Base-by-base conservation (phyloP, 1,140 invertebrate genomes). In the Bombus waltoni region DNA sequence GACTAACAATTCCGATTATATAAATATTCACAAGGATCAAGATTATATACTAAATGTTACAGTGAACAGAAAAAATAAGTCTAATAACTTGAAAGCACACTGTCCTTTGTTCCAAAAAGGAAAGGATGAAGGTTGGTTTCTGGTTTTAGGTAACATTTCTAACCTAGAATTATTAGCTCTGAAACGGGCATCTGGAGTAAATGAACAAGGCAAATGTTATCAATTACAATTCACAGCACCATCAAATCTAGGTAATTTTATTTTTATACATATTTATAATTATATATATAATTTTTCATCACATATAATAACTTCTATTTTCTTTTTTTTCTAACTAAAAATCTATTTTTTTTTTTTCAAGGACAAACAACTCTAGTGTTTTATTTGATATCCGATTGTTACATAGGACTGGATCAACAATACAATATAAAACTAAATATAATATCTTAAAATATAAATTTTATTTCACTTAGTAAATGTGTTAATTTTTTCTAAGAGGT, bases 111-210 rank as follows among this genome's bases (percentile, higher is more conserved):
- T 98, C 95, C 97, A 98, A 0, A 99, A 99, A 94, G 97, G 97
- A 11, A 99, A 99, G 95, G 98, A 98, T 89, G 99, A 99, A 94
- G 98, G 98, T 72, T 99, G 99, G 99, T 98, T 99, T 94, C 90
- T 99, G 1, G 96, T 99, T 0, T 94, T 99, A 2, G 99, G 98
- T 18, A 96, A 97, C 78, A 93, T 97, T 38, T 96, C 97, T 80
- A 95, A 95, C 3, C 95, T 95, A 62, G 98, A 99, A 92, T 95
- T 99, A n/a, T 94, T 97, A 53, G 98, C 98, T n/a, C 95, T 99
- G 87, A 99, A 99, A 93, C 96, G 99, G 66, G 83, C 88, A 32
- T 86, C 91, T 18, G 92, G 93, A 47, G 85, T 95, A 71, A 92
- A 94, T 90, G 90, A 95, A 82, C 88, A 95, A 87, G 88, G 91